A percentile compares a stretch with the other conserved stretches of the same genome.
Evolutionary conservation across 2,888 invertebrate species (phyloP).

Genomic region (Cyaniris semiargus): DNA sequence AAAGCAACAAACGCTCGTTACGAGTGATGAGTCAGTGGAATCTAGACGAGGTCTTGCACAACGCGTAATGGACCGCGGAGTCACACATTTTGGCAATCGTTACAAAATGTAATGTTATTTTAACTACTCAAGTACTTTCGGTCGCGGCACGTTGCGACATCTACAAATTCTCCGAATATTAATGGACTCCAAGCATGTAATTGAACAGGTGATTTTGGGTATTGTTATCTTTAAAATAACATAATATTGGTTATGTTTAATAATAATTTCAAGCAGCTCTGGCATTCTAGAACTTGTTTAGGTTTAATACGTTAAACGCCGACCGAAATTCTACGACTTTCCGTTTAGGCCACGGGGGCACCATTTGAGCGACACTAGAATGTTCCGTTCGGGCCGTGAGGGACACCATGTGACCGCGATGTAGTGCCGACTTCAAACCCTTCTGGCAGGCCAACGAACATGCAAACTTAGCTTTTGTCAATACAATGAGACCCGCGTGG

Average conservation of each 20-base stretch:
- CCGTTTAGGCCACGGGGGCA: too few species aligned
- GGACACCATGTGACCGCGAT: too few species aligned
- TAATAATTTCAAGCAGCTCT: neutral
- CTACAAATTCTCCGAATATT: neutral
- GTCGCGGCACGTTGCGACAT: neutral
- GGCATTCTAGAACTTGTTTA: neutral
- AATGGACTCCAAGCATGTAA: neutral
- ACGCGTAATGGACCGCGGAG: neutral
- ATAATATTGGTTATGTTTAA: neutral
- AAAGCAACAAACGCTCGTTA: neutral
- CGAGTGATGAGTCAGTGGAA: neutral
- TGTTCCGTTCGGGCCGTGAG: too few species aligned
- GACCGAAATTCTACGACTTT: too few species aligned
- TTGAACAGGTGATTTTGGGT: neutral
- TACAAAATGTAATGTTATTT: conserved; percentile 7
- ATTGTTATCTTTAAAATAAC: neutral
- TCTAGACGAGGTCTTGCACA: neutral
- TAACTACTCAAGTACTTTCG: neutral
- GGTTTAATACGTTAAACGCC: too few species aligned
- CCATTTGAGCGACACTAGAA: too few species aligned
- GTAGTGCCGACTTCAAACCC: too few species aligned
- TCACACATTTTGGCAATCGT: conserved; percentile 20
- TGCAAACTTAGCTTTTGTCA: too few species aligned
- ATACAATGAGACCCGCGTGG: too few species aligned
- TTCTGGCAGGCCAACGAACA: too few species aligned